phyloP scores from a whole-genome alignment of 2,113 vertebrate species.

The Anhinga anhinga region DNA sequence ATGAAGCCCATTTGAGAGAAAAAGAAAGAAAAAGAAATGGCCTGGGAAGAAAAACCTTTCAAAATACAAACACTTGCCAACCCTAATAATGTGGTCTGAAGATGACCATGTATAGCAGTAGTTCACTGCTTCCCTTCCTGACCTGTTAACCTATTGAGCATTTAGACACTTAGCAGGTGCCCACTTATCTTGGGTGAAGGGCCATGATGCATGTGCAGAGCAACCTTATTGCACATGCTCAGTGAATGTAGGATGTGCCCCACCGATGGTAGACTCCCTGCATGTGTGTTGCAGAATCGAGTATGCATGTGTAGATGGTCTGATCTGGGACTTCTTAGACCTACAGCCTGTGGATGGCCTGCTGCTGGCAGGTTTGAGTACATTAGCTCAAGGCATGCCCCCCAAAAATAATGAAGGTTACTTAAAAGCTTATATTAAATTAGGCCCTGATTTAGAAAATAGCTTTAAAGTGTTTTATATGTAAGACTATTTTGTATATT shows the following conservation, averaged over 20 bases:
- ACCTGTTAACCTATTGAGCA: neutral
- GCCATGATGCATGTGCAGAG: neutral
- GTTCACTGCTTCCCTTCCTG: neutral
- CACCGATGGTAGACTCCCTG: neutral
- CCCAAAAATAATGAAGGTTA: neutral
- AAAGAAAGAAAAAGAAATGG: neutral
- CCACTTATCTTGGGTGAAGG: neutral
- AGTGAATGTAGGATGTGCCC: accelerated
- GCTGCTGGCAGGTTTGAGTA: neutral
- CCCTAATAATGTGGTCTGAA: neutral
- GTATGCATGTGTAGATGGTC: neutral
- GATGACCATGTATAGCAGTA: neutral
- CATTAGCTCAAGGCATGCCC: neutral
- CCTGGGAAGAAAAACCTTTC: neutral
- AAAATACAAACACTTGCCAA: neutral
- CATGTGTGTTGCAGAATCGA: neutral
- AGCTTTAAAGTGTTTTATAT: conserved; percentile 24
- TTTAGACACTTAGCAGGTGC: neutral
- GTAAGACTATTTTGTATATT: conserved; percentile 25
- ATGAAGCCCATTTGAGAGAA: neutral
- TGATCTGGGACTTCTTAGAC: neutral
- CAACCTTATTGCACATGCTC: neutral
- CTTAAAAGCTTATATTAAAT: neutral
- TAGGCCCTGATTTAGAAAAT: neutral
- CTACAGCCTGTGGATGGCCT: neutral